phyloP scores from a whole-genome alignment of 2,888 invertebrate species.

The Drosophila greeni region DNA sequence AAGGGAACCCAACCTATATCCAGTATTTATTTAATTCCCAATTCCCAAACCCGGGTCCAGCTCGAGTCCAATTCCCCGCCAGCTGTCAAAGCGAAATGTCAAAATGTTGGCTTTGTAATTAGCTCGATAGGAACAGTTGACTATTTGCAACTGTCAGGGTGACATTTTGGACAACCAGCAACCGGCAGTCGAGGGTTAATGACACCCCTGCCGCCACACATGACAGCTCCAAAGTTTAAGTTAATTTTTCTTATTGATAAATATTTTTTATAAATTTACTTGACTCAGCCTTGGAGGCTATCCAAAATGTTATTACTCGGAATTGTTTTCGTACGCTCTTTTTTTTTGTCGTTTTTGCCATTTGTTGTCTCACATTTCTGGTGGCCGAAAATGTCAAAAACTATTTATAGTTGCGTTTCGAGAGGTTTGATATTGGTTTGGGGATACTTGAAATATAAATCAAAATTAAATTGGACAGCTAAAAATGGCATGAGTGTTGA shows the following conservation, averaged over 20 bases:
- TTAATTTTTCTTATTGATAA: slow-evolving; percentile 49
- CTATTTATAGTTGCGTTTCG: slow-evolving; percentile 29
- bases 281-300: slow-evolving; percentile 55
- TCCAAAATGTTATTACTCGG: slow-evolving; percentile 28
- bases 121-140: slow-evolving; percentile 57
- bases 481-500: slow-evolving; percentile 1
- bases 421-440: slow-evolving; percentile 52
- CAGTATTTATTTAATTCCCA: slow-evolving; percentile 20
- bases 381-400: slow-evolving; percentile 37
- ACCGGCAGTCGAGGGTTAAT: slow-evolving; percentile 53
- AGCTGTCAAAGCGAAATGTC: slow-evolving; percentile 59
- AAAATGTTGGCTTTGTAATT: slow-evolving; percentile 69
- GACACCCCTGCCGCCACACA: slow-evolving; percentile 48
- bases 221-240: slow-evolving; percentile 49
- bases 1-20: slow-evolving; percentile 23
- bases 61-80: slow-evolving; percentile 7
- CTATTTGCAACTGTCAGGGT: slow-evolving; percentile 73
- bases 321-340: slow-evolving; percentile 3
- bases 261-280: slow-evolving; percentile 30
- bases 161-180: slow-evolving; percentile 56
- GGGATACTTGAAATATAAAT: slow-evolving; percentile 48
- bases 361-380: slow-evolving; percentile 24
- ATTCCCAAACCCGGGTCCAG: slow-evolving; percentile 8
- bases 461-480: slow-evolving; percentile 23
- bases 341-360: slow-evolving; percentile 20